Conservation (phyloP, 30 jellyfish, hydroid and myxozoan species). For the Hydra vulgaris region DNA sequence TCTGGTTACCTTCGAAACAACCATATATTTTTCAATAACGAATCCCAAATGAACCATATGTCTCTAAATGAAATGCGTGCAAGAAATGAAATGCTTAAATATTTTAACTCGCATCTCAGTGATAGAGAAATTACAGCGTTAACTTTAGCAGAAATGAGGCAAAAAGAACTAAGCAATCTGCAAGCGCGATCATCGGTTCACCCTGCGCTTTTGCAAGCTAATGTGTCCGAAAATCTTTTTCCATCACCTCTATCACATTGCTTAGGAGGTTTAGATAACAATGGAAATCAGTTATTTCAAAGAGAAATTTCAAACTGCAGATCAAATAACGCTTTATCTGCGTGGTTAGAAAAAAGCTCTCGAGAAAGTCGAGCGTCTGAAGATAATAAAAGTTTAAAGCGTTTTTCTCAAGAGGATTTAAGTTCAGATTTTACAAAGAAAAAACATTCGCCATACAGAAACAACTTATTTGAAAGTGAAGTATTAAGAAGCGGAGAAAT, state of each 20-base stretch:
- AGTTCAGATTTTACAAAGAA: neutral
- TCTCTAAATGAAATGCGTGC: neutral
- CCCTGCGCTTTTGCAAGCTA: neutral
- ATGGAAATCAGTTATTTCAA: neutral
- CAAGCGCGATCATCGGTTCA: neutral
- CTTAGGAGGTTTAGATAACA: neutral
- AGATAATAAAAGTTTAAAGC: neutral
- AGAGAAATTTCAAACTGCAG: neutral
- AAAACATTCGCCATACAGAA: neutral
- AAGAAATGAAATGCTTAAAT: neutral
- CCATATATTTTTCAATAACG: neutral
- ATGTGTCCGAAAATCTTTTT: neutral
- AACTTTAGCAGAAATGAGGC: slow-evolving; percentile 6
- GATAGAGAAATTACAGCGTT: slow-evolving; percentile 4
- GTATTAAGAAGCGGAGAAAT: neutral
- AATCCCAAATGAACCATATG: neutral
- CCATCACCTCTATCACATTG: neutral
- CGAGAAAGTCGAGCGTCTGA: neutral
- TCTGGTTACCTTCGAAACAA: neutral
- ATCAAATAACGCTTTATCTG: neutral
- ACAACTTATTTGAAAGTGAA: neutral
- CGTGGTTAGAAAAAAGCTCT: neutral
- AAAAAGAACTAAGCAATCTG: neutral
- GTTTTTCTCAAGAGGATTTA: slow-evolving; percentile 5
- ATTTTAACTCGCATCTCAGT: neutral